phyloP scores from a whole-genome alignment of 2,797 vertebrate genomes.

The Taeniopygia guttata region DNA sequence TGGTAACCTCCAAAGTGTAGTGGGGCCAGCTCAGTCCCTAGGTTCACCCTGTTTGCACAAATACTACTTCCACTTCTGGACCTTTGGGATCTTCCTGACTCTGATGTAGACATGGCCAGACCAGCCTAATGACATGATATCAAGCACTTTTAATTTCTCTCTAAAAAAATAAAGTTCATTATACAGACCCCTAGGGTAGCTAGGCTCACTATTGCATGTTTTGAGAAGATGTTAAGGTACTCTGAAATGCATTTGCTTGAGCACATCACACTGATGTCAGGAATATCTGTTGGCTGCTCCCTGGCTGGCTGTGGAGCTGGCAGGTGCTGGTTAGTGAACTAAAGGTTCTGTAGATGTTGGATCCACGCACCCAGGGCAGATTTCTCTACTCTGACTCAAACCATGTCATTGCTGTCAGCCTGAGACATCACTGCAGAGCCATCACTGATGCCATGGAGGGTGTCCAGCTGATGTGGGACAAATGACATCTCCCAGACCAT shows the following conservation, averaged over 20 bases:
- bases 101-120: neutral
- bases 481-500: neutral
- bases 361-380: neutral
- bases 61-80: neutral
- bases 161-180: neutral
- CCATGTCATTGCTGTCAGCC: rapidly evolving
- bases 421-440: neutral
- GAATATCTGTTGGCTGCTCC: neutral
- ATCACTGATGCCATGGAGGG: neutral
- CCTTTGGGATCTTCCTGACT: neutral
- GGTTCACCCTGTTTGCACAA: neutral
- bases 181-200: neutral
- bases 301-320: neutral
- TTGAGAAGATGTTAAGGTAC: neutral
- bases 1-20: neutral
- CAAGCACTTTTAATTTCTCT: neutral
- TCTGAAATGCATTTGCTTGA: neutral
- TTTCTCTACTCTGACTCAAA: neutral
- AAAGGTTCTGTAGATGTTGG: neutral
- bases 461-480: neutral
- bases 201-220: neutral
- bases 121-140: neutral
- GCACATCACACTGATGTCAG: neutral
- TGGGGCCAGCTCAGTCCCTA: neutral
- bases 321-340: neutral